phyloP scores from a whole-genome alignment of 2,888 invertebrate genomes.

The Anticlea derivata region DNA sequence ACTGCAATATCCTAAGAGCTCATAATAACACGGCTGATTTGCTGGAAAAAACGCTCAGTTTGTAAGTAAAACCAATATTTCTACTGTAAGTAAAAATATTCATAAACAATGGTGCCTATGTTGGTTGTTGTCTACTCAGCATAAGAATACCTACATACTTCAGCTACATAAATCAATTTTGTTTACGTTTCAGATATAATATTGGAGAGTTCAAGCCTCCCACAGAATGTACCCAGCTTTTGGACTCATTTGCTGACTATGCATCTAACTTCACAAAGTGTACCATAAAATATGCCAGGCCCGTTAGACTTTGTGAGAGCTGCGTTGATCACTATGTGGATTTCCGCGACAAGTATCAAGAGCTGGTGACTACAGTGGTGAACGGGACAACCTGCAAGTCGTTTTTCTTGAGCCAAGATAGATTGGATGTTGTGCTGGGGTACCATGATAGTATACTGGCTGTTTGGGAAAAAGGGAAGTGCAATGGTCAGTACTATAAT shows the following conservation, averaged over 20 bases:
- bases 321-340: conserved; percentile 82
- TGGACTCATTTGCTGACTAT: conserved; percentile 77
- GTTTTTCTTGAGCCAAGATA: conserved; percentile 84
- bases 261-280: conserved; percentile 85
- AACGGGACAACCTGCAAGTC: conserved; percentile 84
- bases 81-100: too few relatives aligned
- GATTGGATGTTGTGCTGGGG: conserved; percentile 84
- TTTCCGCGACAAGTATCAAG: conserved; percentile 77
- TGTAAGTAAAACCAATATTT: conserved; percentile 19
- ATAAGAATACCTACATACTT: too few relatives aligned
- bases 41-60: background rate
- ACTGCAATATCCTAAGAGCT: conserved; percentile 37
- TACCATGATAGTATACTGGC: conserved; percentile 80
- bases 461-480: conserved; percentile 86
- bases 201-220: conserved; percentile 35
- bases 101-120: too few relatives aligned
- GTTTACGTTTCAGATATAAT: conserved; percentile 41
- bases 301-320: conserved; percentile 84
- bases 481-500: conserved; percentile 77
- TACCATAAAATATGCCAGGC: conserved; percentile 84
- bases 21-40: conserved; percentile 28
- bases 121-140: too few relatives aligned
- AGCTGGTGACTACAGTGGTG: conserved; percentile 67
- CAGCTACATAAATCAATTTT: too few relatives aligned
- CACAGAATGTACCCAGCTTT: conserved; percentile 52